Conservation (phyloP, 2,113 vertebrate genomes). For the Romanogobio albipinnatus region DNA sequence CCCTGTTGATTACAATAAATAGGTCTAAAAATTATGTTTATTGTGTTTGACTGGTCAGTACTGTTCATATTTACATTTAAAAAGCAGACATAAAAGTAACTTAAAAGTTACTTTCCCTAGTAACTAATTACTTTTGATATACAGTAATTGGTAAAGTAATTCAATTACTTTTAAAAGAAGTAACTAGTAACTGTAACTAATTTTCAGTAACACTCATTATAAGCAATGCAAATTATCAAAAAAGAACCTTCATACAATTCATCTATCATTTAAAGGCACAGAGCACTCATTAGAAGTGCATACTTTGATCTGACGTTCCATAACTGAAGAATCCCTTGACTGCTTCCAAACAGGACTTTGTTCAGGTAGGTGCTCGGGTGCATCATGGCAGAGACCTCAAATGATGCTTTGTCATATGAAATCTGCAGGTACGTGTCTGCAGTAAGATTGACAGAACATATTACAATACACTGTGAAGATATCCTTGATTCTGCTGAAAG, state of each 20-base stretch:
- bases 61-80: too few relatives aligned
- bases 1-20: too few relatives aligned
- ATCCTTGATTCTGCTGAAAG: not conserved
- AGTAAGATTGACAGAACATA: slow-evolving; percentile 45
- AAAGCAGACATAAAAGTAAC: too few relatives aligned
- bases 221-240: too few relatives aligned
- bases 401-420: slow-evolving; percentile 84
- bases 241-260: not conserved
- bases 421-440: slow-evolving; percentile 89
- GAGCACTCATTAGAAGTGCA: slow-evolving; percentile 50
- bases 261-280: not conserved
- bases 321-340: slow-evolving; percentile 90
- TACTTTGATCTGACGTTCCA: slow-evolving; percentile 98
- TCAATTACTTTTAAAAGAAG: too few relatives aligned
- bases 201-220: too few relatives aligned
- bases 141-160: too few relatives aligned
- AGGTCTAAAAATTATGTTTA: too few relatives aligned
- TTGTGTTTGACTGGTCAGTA: too few relatives aligned
- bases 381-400: slow-evolving; percentile 87
- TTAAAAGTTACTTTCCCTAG: too few relatives aligned
- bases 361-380: slow-evolving; percentile 97
- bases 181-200: too few relatives aligned
- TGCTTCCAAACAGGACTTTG: slow-evolving; percentile 94
- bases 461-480: not conserved
- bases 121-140: too few relatives aligned